Evolutionary conservation across 64 coral and sea anemone species (phyloP).

Genomic region (Stichodactyla helianthus): DNA sequence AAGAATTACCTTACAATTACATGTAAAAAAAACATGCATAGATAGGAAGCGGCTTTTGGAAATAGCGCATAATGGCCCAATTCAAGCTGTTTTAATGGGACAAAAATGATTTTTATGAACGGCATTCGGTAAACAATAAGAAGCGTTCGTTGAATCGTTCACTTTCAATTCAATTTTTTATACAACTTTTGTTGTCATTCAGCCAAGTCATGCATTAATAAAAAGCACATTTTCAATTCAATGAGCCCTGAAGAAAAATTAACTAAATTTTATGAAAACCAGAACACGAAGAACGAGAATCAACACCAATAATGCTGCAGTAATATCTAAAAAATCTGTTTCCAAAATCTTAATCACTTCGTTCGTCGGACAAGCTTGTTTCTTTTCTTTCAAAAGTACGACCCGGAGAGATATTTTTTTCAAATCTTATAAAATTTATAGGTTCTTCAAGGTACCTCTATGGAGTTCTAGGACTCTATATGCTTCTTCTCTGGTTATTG

Average conservation of each 20-base stretch:
- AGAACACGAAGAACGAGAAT: neutral
- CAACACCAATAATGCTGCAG: neutral
- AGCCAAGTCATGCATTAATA: neutral
- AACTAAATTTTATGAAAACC: neutral
- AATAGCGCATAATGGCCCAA: neutral
- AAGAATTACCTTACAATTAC: neutral
- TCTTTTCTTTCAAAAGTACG: neutral
- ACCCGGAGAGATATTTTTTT: neutral
- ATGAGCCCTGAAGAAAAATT: neutral
- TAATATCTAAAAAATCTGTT: neutral
- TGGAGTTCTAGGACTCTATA: conserved; percentile 74
- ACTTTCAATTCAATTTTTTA: conserved; percentile 9
- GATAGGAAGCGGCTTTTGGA: neutral
- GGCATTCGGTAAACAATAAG: neutral
- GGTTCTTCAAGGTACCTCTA: conserved; percentile 35
- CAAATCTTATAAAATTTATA: neutral
- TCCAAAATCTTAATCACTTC: neutral
- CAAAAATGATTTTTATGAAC: neutral
- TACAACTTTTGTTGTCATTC: neutral
- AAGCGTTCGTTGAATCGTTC: neutral
- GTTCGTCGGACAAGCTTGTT: neutral
- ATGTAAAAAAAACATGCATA: neutral
- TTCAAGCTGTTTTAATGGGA: neutral
- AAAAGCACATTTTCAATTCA: neutral
- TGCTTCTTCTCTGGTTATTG: conserved; percentile 76